Percentiles rank a stretch among this genome's conserved stretches.
These are phyloP conservation scores for Sturmia bella DNA, from an alignment of 2,888 invertebrate genomes.

Conservation along the genomic window DNA sequence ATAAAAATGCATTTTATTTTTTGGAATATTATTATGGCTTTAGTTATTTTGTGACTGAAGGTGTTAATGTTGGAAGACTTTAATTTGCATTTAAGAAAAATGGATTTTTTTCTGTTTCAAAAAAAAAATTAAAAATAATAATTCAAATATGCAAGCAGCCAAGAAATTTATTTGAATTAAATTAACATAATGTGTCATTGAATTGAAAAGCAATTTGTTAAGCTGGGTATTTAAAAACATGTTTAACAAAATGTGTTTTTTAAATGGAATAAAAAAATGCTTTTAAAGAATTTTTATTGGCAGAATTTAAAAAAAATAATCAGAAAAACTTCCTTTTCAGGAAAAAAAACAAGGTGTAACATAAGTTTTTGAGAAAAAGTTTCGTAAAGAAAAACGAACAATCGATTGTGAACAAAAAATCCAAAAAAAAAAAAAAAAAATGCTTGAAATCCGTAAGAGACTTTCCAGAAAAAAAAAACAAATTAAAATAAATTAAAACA, in stretches of 20 bases:
- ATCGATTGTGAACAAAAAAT: too few species aligned
- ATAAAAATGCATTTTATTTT: conserved; percentile 12
- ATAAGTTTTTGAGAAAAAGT: too few species aligned
- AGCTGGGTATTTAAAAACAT: too few species aligned
- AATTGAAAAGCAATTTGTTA: conserved; percentile 3
- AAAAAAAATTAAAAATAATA: conserved; percentile 15
- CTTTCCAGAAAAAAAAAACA: too few species aligned
- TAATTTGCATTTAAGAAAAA: conserved; percentile 23
- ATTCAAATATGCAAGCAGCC: conserved; percentile 32
- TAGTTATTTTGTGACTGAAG: conserved; percentile 20
- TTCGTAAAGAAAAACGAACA: too few species aligned
- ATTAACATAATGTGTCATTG: conserved; percentile 10
- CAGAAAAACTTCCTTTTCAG: too few species aligned
- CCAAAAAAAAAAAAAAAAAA: too few species aligned
- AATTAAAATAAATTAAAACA: too few species aligned
- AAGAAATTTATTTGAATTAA: conserved; percentile 5
- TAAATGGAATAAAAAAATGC: background rate
- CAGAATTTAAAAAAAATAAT: too few species aligned
- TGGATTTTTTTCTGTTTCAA: background rate
- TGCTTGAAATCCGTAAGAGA: too few species aligned
- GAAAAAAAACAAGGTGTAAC: too few species aligned
- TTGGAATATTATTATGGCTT: background rate
- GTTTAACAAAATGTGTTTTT: too few species aligned
- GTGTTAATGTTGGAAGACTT: conserved; percentile 44
- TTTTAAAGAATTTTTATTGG: background rate